Evolutionary conservation across 2,797 vertebrate species (phyloP).

Genomic region (Sebastes elongatus): DNA sequence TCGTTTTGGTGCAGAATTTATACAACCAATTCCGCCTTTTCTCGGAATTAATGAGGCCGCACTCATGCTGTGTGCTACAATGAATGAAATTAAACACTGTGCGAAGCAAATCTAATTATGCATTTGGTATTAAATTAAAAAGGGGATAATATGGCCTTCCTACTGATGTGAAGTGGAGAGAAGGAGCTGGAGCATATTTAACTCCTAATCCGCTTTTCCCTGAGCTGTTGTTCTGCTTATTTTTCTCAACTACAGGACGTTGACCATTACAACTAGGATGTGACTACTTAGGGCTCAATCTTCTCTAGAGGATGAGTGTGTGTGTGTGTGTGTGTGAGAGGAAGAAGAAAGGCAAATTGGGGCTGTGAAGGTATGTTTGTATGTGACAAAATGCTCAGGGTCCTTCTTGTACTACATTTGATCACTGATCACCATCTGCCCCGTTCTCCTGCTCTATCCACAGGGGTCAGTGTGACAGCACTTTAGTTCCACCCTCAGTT

Average conservation of each 20-base stretch:
- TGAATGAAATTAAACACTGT: slow-evolving; percentile 89
- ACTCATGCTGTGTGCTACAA: slow-evolving; percentile 86
- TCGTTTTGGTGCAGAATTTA: slow-evolving; percentile 85
- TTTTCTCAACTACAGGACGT: slow-evolving; percentile 53
- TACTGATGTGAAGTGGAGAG: slow-evolving; percentile 62
- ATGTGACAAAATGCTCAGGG: slow-evolving; percentile 26
- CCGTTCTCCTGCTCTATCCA: slow-evolving; percentile 58
- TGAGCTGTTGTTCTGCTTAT: slow-evolving; percentile 44
- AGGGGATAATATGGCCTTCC: slow-evolving; percentile 69
- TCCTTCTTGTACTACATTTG: slow-evolving; percentile 43
- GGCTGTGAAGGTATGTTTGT: slow-evolving; percentile 30
- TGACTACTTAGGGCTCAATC: background rate
- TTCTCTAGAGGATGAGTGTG: background rate
- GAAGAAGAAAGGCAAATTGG: background rate
- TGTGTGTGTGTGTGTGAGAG: background rate
- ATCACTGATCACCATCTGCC: slow-evolving; percentile 59
- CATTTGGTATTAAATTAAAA: slow-evolving; percentile 78
- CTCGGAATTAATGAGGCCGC: slow-evolving; percentile 89
- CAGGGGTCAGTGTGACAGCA: slow-evolving; percentile 71
- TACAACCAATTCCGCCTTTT: slow-evolving; percentile 86
- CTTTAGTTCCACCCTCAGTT: slow-evolving; percentile 48
- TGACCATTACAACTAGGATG: slow-evolving; percentile 52
- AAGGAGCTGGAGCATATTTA: slow-evolving; percentile 58
- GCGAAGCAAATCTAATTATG: slow-evolving; percentile 89
- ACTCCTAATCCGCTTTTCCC: slow-evolving; percentile 60